A percentile compares a stretch with the other conserved stretches of the same genome.
phyloP scores from a whole-genome alignment of 1,140 invertebrate species.

The Dendrolimus punctatus region DNA sequence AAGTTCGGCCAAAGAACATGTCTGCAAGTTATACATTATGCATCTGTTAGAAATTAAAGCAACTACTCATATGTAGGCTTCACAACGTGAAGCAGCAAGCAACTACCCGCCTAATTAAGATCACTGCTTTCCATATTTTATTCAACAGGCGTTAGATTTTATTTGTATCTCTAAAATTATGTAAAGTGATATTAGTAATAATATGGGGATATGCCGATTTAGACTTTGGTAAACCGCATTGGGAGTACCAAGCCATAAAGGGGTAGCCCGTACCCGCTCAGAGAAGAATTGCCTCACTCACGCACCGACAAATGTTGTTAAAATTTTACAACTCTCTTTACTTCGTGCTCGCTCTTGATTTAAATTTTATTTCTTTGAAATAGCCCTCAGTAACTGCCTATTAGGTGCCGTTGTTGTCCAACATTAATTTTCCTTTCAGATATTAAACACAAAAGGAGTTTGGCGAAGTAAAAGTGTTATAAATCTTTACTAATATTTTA shows the following conservation, averaged over 20 bases:
- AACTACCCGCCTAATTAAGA: too few relatives aligned
- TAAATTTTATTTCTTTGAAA: conserved; percentile 5
- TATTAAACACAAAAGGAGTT: too few relatives aligned
- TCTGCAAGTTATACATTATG: too few relatives aligned
- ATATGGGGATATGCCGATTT: conserved; percentile 29
- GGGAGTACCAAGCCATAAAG: conserved; percentile 39
- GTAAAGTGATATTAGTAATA: conserved; percentile 16
- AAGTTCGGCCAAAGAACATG: too few relatives aligned
- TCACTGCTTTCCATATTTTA: background rate
- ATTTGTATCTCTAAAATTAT: conserved; percentile 4
- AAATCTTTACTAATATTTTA: too few relatives aligned
- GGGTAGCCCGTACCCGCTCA: conserved; percentile 15
- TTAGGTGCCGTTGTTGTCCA: too few relatives aligned
- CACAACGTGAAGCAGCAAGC: too few relatives aligned
- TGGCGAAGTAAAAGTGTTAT: too few relatives aligned
- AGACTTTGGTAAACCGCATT: conserved; percentile 8
- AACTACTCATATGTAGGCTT: too few relatives aligned
- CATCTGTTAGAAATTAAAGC: too few relatives aligned
- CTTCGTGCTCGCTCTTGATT: conserved; percentile 6
- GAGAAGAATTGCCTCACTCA: conserved; percentile 15
- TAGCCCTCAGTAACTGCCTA: background rate
- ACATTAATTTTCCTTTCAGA: too few relatives aligned
- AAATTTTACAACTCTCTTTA: conserved; percentile 47
- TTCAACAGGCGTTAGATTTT: conserved; percentile 1
- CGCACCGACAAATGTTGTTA: conserved; percentile 32